These are phyloP conservation scores for Agrotis puta DNA, from an alignment of 2,888 invertebrate species.

Conservation along the genomic window DNA sequence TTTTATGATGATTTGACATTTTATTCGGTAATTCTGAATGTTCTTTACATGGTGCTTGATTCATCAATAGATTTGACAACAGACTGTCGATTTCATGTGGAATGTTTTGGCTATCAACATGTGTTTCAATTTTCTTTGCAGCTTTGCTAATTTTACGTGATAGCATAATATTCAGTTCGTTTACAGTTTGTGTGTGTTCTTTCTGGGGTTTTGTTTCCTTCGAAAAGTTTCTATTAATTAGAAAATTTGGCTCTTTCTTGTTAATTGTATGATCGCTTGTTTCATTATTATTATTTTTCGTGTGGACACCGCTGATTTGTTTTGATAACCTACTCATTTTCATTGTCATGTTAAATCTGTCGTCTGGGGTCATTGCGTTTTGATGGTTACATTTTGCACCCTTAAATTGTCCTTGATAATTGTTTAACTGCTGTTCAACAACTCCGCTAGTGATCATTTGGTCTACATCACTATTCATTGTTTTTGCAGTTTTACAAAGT, in stretches of 20 bases:
- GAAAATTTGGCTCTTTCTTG: background rate
- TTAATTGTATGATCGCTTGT: background rate
- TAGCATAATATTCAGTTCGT: background rate
- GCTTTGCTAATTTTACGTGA: constrained; percentile 6
- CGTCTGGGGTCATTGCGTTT: background rate
- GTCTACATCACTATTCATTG: background rate
- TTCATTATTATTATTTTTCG: background rate
- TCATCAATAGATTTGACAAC: constrained; percentile 13
- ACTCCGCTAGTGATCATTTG: background rate
- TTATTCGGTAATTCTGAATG: background rate
- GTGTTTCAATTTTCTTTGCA: constrained; percentile 3
- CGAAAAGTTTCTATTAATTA: too few species aligned
- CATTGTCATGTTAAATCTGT: background rate
- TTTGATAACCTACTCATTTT: background rate
- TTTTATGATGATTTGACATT: background rate
- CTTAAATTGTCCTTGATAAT: background rate
- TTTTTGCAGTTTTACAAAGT: background rate
- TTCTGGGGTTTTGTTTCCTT: background rate
- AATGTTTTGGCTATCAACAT: constrained; percentile 9
- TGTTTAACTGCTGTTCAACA: background rate
- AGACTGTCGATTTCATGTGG: background rate
- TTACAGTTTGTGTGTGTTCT: background rate
- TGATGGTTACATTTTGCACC: background rate
- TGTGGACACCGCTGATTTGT: background rate
- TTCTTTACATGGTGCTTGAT: background rate